Percentiles rank a stretch among this genome's conserved stretches.
Conservation (phyloP, 23 tunicate species). For the Ascidia mentula region DNA sequence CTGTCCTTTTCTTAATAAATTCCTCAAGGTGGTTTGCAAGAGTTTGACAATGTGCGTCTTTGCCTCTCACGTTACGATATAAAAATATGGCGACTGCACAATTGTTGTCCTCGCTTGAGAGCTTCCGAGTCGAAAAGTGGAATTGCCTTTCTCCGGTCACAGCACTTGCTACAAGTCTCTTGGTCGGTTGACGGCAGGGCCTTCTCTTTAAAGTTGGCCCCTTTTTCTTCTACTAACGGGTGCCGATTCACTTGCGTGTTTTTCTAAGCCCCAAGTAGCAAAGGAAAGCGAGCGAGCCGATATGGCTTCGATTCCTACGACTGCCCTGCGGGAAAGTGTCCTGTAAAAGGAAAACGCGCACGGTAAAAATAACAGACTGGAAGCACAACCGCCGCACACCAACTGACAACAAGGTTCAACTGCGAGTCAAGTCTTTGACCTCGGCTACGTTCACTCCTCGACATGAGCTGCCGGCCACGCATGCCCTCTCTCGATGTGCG, state of each 20-base stretch:
- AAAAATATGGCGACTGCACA: slow-evolving; percentile 12
- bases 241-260: neutral
- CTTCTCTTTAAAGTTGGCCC: slow-evolving; percentile 8
- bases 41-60: neutral
- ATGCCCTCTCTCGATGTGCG: neutral
- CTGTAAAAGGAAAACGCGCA: neutral
- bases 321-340: slow-evolving; percentile 15
- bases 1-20: neutral
- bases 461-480: neutral
- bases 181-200: neutral
- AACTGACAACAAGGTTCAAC: neutral
- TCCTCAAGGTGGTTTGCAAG: neutral
- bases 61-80: neutral
- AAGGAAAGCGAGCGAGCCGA: neutral
- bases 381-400: neutral
- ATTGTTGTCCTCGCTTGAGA: neutral
- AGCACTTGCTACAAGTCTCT: neutral
- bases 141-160: neutral
- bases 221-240: too few relatives aligned
- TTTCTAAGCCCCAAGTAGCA: slow-evolving; percentile 12
- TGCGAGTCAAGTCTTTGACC: neutral
- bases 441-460: neutral
- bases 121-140: neutral
- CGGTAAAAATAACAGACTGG: neutral
- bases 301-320: neutral